Conservation (phyloP, 1,140 invertebrate species). For the Brachionus paranguensis region DNA sequence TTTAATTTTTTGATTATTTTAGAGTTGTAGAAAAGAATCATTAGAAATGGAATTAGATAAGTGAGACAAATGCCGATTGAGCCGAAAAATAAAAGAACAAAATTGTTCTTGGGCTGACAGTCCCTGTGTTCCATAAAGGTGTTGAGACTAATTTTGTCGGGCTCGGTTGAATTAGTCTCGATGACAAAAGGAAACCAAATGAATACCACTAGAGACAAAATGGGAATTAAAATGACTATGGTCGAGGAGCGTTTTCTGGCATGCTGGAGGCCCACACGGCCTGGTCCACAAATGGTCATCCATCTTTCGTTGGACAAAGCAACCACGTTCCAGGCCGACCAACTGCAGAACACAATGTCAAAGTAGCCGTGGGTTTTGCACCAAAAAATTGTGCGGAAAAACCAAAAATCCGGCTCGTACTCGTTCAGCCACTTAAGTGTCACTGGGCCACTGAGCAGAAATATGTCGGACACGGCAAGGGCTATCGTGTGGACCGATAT, state of each 20-base stretch:
- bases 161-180: neutral
- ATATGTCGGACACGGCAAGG: conserved; percentile 8
- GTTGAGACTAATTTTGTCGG: neutral
- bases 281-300: conserved; percentile 12
- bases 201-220: neutral
- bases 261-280: neutral
- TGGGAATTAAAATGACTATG: neutral
- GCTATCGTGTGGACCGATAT: conserved; percentile 32
- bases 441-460: neutral
- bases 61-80: conserved; percentile 18
- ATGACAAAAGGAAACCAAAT: conserved; percentile 33
- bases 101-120: conserved; percentile 25
- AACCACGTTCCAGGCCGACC: conserved; percentile 35
- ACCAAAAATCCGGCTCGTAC: neutral
- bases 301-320: conserved; percentile 24
- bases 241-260: neutral
- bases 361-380: conserved; percentile 29
- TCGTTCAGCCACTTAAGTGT: neutral
- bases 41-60: conserved; percentile 18
- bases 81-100: neutral
- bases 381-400: conserved; percentile 9
- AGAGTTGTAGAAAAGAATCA: conserved; percentile 29
- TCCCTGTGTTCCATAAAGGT: neutral
- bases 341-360: conserved; percentile 35
- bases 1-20: conserved; percentile 25